Percentiles rank a stretch among this genome's conserved stretches.
Evolutionary conservation across 2,113 vertebrate genomes (phyloP).

Genomic region (Strigops habroptila): DNA sequence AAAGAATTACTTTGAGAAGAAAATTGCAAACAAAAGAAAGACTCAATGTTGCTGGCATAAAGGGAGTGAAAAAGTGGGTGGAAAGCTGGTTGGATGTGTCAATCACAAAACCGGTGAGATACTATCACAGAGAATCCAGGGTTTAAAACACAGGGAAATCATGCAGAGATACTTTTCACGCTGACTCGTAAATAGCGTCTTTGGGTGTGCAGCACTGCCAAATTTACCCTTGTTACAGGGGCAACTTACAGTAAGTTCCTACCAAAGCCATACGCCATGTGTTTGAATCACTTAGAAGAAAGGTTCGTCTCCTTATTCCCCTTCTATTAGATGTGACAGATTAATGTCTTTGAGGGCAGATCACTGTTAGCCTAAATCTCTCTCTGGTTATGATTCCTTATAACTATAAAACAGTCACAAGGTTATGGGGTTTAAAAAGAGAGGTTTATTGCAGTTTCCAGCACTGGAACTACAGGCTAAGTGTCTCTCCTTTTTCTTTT

Average conservation of each 20-base stretch:
- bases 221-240: background rate
- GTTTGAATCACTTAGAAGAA: background rate
- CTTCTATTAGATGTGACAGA: slow-evolving; percentile 43
- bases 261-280: background rate
- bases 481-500: background rate
- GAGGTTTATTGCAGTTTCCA: slow-evolving; percentile 55
- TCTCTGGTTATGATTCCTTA: slow-evolving; percentile 54
- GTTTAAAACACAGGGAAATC: slow-evolving; percentile 17
- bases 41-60: background rate
- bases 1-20: background rate
- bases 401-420: slow-evolving; percentile 59
- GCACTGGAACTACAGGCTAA: background rate
- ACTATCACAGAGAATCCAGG: background rate
- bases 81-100: slow-evolving; percentile 23
- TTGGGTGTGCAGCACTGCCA: background rate
- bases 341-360: slow-evolving; percentile 54
- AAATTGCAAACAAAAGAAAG: background rate
- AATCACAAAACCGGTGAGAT: slow-evolving; percentile 1
- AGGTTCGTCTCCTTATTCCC: background rate
- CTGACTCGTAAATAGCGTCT: background rate
- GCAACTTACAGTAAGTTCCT: background rate
- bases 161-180: background rate
- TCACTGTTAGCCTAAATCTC: slow-evolving; percentile 43
- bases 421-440: slow-evolving; percentile 39
- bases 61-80: background rate